A percentile compares a stretch with the other conserved stretches of the same genome.
Conservation (phyloP, 1,140 invertebrate genomes). For the Pinna nobilis region DNA sequence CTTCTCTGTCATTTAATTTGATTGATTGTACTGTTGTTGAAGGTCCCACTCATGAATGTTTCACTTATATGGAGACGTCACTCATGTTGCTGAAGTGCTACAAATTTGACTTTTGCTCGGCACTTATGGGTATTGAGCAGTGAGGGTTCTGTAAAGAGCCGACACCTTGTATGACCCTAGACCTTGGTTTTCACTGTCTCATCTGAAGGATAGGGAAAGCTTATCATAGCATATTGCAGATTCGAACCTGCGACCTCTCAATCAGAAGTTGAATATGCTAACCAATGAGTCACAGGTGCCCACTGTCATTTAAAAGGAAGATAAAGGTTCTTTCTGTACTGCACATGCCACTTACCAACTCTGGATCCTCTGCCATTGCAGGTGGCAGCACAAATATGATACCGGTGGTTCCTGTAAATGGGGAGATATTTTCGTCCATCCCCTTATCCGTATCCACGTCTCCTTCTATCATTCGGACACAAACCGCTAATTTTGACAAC, state of each 20-base stretch:
- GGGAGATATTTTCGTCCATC: slow-evolving; percentile 28
- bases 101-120: too few relatives aligned
- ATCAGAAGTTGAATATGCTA: not conserved
- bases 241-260: not conserved
- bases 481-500: slow-evolving; percentile 42
- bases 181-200: too few relatives aligned
- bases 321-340: not conserved
- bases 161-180: not conserved
- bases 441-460: slow-evolving; percentile 37
- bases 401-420: slow-evolving; percentile 53
- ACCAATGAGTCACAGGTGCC: not conserved
- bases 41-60: too few relatives aligned
- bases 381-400: slow-evolving; percentile 59
- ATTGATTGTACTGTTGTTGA: too few relatives aligned
- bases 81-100: too few relatives aligned
- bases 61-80: too few relatives aligned
- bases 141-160: too few relatives aligned
- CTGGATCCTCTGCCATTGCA: slow-evolving; percentile 18
- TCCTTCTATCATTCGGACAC: slow-evolving; percentile 55
- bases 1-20: too few relatives aligned
- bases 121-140: too few relatives aligned
- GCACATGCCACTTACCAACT: slow-evolving; percentile 34
- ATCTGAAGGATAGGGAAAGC: too few relatives aligned
- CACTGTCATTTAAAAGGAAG: not conserved
- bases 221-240: not conserved